These are phyloP conservation scores for Pterocles burchelli DNA, from an alignment of 2,113 vertebrate species.

Conservation along the genomic window DNA sequence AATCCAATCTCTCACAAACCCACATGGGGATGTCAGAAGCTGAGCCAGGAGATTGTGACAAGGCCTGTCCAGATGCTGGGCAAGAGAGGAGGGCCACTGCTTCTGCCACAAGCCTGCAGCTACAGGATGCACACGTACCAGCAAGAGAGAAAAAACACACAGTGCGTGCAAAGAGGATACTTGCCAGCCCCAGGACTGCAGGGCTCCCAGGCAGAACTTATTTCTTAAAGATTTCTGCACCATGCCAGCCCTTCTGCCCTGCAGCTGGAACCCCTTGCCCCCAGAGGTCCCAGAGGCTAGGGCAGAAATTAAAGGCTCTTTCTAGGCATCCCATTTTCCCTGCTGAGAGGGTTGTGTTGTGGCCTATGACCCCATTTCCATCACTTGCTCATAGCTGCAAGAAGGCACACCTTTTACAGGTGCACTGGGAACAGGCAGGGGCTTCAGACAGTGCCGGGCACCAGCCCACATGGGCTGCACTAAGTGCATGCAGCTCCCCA, in stretches of 20 bases:
- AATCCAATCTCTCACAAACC: neutral
- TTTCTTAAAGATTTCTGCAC: neutral
- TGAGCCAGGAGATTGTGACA: neutral
- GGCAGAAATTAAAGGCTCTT: neutral
- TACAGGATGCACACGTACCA: neutral
- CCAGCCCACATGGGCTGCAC: rapidly evolving
- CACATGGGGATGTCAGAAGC: neutral
- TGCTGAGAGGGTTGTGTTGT: neutral
- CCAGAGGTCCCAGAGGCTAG: rapidly evolving
- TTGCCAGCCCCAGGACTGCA: neutral
- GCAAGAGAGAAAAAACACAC: neutral
- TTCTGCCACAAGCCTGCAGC: neutral
- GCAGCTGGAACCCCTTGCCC: neutral
- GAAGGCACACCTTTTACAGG: neutral
- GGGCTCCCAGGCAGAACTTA: rapidly evolving
- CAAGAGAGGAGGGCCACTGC: neutral
- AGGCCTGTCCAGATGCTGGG: neutral
- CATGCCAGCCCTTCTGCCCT: neutral
- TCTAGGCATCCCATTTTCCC: neutral
- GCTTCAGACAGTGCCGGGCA: neutral
- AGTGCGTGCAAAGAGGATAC: rapidly evolving
- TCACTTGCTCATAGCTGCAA: neutral
- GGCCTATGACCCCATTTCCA: neutral
- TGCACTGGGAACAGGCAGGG: neutral
- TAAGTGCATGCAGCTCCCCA: neutral